Base-by-base conservation (phyloP, 2,888 invertebrate genomes). In the Brachynemurus nebulosus region DNA sequence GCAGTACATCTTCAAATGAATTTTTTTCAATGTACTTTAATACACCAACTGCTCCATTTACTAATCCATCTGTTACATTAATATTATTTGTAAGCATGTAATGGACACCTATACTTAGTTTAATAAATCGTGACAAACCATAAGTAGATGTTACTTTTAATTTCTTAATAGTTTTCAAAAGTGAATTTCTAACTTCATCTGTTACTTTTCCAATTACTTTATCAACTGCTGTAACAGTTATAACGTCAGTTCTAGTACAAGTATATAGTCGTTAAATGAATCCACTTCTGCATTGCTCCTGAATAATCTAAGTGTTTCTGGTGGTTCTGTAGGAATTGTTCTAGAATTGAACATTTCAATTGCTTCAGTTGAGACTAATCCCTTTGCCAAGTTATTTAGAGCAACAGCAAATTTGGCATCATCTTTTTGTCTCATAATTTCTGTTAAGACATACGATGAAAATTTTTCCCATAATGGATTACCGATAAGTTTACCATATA, bases 371-470 rank as follows among this genome's bases (percentile, higher is more conserved):
- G 52, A 50, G 47, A 55, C 48, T 25, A 27, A 38, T 8, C 52
- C 53, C 3, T 12, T 34, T 7, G 54, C 54, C 27, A 56, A 41
- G 40, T 56, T 27, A 27, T 27, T 27, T 2, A 27, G 6, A 27
- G 27, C 2, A 4, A 27, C 6, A 5, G 27, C 27, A 48, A 36
- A 55, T 57, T 5, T 56, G 41, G 4, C 52, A 37, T 56, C 54
- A 43, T 53, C 48, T 52, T 51, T 53, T 48, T 58, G 57, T 44
- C 57, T 41, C 54, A 57, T 56, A 14, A 56, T 50, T 49, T 54
- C 48, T 4, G 52, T 56, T 20, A 57, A 50, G 47, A 56, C 53
- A 47, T 48, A 57, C 45, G 48, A 51, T 45, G 50, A 14, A 36
- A 58, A 57, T 18, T 44, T 23, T 18, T 53, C 41, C 55, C 54